A percentile compares a stretch with the other conserved stretches of the same genome.
Evolutionary conservation across 2,113 vertebrate species (phyloP).

Genomic region (Taurulus bubalis): DNA sequence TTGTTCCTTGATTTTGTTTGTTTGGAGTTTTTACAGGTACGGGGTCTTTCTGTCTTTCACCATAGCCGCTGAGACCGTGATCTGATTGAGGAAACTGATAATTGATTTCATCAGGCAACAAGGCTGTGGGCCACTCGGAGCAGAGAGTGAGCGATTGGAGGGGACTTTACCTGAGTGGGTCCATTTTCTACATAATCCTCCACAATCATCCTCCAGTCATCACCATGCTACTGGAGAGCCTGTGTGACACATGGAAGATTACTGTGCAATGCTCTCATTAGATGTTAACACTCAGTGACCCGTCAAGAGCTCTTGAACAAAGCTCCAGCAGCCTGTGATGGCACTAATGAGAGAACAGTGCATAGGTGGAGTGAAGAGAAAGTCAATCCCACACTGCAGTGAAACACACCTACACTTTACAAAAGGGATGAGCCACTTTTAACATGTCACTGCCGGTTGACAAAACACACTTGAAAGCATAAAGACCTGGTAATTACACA

Average conservation of each 20-base stretch:
- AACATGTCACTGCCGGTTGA: slow-evolving; percentile 37
- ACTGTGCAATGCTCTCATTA: slow-evolving; percentile 75
- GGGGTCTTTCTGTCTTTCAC: background rate
- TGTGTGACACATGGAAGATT: slow-evolving; percentile 70
- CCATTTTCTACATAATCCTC: slow-evolving; percentile 79
- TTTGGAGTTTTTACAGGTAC: slow-evolving; percentile 25
- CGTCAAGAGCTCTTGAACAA: slow-evolving; percentile 78
- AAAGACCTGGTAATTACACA: slow-evolving; percentile 18
- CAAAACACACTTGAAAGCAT: slow-evolving; percentile 26
- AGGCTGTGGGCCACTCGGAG: slow-evolving; percentile 44
- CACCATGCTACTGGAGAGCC: slow-evolving; percentile 51
- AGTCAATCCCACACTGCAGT: slow-evolving; percentile 46
- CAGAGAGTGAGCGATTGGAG: slow-evolving; percentile 58
- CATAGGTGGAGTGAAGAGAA: slow-evolving; percentile 51
- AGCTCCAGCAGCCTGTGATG: slow-evolving; percentile 51
- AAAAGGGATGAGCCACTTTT: slow-evolving; percentile 49
- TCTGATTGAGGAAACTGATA: slow-evolving; percentile 59
- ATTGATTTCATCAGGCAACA: slow-evolving; percentile 73
- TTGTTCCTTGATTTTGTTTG: slow-evolving; percentile 62
- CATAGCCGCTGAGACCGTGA: slow-evolving; percentile 8
- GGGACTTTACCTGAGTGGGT: slow-evolving; percentile 75
- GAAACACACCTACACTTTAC: slow-evolving; percentile 42
- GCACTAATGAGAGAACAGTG: slow-evolving; percentile 65
- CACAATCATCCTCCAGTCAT: slow-evolving; percentile 72
- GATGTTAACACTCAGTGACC: slow-evolving; percentile 73